Evolutionary conservation across 2,113 vertebrate genomes (phyloP).

Genomic region (Aegithalos caudatus): DNA sequence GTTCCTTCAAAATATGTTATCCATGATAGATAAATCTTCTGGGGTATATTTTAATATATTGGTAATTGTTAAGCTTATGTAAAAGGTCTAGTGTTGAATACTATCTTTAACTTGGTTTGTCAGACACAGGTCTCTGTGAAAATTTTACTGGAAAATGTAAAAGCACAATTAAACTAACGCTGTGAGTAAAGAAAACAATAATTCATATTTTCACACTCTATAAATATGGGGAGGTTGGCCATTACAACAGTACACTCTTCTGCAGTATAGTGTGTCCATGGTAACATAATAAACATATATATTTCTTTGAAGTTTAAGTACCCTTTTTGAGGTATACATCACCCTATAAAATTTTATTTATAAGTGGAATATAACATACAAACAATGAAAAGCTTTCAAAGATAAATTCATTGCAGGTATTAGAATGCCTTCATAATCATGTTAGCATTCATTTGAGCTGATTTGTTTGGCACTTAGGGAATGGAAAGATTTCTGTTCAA

Average conservation of each 20-base stretch:
- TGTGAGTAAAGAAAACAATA: conserved; percentile 48
- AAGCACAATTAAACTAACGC: conserved; percentile 22
- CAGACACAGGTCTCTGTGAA: neutral
- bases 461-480: conserved; percentile 61
- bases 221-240: conserved; percentile 13
- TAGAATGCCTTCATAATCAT: conserved; percentile 62
- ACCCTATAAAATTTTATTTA: conserved; percentile 63
- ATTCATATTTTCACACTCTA: conserved; percentile 25
- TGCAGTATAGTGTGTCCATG: neutral
- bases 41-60: neutral
- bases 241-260: neutral
- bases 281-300: conserved; percentile 40
- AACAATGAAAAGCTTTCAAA: conserved; percentile 67
- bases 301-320: conserved; percentile 61
- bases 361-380: conserved; percentile 40
- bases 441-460: conserved; percentile 38
- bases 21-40: neutral
- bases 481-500: conserved; percentile 66
- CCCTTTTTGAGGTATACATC: conserved; percentile 34
- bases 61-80: neutral
- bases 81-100: neutral
- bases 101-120: conserved; percentile 9
- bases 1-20: neutral
- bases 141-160: conserved; percentile 32
- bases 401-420: conserved; percentile 54